A percentile compares a stretch with the other conserved stretches of the same genome.
These are phyloP conservation scores for Neomonachus schauinslandi DNA, from an alignment of 2,113 vertebrate genomes.

Conservation along the genomic window DNA sequence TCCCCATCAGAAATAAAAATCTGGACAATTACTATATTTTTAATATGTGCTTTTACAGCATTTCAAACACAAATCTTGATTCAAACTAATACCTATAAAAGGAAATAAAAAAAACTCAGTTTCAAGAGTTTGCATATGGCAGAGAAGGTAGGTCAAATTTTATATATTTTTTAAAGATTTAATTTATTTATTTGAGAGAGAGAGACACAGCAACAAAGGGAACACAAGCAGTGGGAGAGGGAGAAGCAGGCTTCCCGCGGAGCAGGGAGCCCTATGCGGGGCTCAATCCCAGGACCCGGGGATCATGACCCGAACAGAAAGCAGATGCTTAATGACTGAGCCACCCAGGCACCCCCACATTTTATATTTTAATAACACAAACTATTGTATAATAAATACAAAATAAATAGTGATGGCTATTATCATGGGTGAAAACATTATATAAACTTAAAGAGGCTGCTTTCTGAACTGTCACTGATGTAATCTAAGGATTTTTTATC, in stretches of 20 bases:
- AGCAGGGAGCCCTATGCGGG: too few species aligned
- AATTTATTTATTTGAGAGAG: too few species aligned
- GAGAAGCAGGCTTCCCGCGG: too few species aligned
- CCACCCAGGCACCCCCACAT: neutral
- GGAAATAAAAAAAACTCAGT: neutral
- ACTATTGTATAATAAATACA: slow-evolving; percentile 68
- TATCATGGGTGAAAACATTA: slow-evolving; percentile 23
- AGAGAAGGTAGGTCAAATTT: slow-evolving; percentile 43
- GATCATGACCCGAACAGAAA: too few species aligned
- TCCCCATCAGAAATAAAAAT: slow-evolving; percentile 55
- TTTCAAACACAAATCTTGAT: slow-evolving; percentile 62
- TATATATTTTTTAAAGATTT: neutral
- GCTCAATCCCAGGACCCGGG: too few species aligned
- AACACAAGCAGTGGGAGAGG: too few species aligned
- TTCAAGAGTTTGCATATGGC: slow-evolving; percentile 39
- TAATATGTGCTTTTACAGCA: slow-evolving; percentile 24
- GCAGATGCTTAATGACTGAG: too few species aligned
- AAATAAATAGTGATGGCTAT: neutral
- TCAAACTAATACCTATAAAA: slow-evolving; percentile 57
- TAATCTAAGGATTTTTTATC: neutral
- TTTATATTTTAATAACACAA: slow-evolving; percentile 43
- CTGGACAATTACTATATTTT: slow-evolving; percentile 41
- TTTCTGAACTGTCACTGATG: slow-evolving; percentile 35
- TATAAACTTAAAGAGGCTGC: neutral
- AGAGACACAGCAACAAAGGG: too few species aligned